phyloP scores from a whole-genome alignment of 2,797 vertebrate species.

The Acridotheres tristis region DNA sequence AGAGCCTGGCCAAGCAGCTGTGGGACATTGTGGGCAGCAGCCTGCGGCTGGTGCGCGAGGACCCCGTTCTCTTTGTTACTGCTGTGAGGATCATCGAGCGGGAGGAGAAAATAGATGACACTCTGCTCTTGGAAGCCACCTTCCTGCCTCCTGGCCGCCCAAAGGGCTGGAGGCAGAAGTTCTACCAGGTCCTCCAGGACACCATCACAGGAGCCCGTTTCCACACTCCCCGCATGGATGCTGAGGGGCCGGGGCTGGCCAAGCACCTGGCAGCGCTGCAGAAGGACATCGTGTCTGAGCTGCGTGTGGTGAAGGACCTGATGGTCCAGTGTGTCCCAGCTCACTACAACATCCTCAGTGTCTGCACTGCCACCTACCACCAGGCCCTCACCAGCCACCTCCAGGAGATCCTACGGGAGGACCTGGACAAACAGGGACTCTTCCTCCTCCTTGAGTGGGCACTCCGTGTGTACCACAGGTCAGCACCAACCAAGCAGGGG shows the following conservation, averaged over 20 bases:
- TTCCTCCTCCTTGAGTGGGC: slow-evolving; percentile 93
- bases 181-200: slow-evolving; percentile 84
- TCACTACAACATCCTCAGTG: slow-evolving; percentile 84
- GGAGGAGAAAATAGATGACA: slow-evolving; percentile 84
- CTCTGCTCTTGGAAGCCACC: slow-evolving; percentile 74
- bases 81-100: slow-evolving; percentile 92
- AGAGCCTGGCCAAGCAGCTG: slow-evolving; percentile 86
- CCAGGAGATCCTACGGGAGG: slow-evolving; percentile 83
- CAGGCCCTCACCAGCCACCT: slow-evolving; percentile 83
- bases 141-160: slow-evolving; percentile 84
- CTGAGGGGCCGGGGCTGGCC: slow-evolving; percentile 80
- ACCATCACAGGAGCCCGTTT: slow-evolving; percentile 79
- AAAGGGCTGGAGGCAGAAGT: slow-evolving; percentile 87
- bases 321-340: slow-evolving; percentile 91
- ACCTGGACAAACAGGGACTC: slow-evolving; percentile 89
- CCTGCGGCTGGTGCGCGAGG: slow-evolving; percentile 82
- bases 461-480: slow-evolving; percentile 89
- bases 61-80: slow-evolving; percentile 90
- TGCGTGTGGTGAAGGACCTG: slow-evolving; percentile 86
- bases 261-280: slow-evolving; percentile 87
- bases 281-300: slow-evolving; percentile 83
- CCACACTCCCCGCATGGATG: neutral
- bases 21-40: slow-evolving; percentile 86
- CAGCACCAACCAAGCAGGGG: slow-evolving; percentile 10
- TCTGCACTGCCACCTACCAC: slow-evolving; percentile 86